These are phyloP conservation scores for Rotaria socialis DNA, from an alignment of 2,888 invertebrate genomes.

Conservation along the genomic window DNA sequence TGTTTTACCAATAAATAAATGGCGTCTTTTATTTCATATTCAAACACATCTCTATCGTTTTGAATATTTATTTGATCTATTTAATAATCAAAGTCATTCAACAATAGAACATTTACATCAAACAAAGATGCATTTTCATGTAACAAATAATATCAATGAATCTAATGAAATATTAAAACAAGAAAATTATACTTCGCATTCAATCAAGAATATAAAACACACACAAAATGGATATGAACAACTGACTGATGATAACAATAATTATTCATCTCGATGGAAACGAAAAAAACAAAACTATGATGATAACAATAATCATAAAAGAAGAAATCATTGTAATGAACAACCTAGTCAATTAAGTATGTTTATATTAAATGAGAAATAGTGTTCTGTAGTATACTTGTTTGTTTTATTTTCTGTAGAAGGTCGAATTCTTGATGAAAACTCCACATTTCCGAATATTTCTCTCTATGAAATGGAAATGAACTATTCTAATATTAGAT, in stretches of 20 bases:
- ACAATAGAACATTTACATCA: neutral
- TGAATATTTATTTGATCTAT: neutral
- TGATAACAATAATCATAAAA: neutral
- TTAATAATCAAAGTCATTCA: neutral
- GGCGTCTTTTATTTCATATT: conserved; percentile 24
- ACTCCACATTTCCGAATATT: conserved; percentile 13
- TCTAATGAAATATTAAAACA: neutral
- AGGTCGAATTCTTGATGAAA: neutral
- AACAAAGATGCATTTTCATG: neutral
- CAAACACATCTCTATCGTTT: conserved; percentile 23
- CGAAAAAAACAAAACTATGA: neutral
- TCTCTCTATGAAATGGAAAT: conserved; percentile 26
- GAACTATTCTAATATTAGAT: conserved; percentile 38
- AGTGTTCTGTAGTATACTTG: too few species aligned
- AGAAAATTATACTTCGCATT: neutral
- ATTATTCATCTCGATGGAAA: neutral
- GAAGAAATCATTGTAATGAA: neutral
- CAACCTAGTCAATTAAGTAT: neutral
- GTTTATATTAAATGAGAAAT: neutral
- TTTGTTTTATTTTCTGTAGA: neutral
- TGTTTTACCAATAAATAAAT: conserved; percentile 41
- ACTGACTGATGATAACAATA: neutral
- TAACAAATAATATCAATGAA: neutral
- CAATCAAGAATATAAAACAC: neutral
- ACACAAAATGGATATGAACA: neutral